These are phyloP conservation scores for Bombus superbus DNA, from an alignment of 1,140 invertebrate genomes.

Conservation along the genomic window DNA sequence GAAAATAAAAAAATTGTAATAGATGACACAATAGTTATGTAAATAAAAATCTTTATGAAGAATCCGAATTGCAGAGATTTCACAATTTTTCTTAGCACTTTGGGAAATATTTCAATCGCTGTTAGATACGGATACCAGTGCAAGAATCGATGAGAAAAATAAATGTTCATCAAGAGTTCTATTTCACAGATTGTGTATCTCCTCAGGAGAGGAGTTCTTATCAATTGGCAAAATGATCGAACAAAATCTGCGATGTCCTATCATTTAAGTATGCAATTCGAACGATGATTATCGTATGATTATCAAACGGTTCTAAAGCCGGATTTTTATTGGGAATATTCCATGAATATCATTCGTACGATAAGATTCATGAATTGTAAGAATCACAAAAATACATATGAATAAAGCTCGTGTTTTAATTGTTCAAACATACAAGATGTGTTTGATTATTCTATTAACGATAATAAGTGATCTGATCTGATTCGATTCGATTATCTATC, in stretches of 20 bases:
- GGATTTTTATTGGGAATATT: not conserved
- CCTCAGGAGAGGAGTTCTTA: not conserved
- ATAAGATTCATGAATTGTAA: not conserved
- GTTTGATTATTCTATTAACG: not conserved
- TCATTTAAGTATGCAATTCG: not conserved
- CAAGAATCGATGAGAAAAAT: not conserved
- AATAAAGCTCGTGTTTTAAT: not conserved
- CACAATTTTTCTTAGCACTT: conserved; percentile 15
- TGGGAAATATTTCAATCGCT: conserved; percentile 17
- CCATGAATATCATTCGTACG: too few species aligned
- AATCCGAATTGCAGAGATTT: not conserved
- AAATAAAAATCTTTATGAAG: not conserved
- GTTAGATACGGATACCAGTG: not conserved
- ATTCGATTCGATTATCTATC: not conserved
- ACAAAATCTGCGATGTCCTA: not conserved
- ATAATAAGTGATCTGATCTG: not conserved
- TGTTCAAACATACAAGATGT: not conserved
- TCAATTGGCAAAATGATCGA: not conserved
- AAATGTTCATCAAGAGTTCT: conserved; percentile 16
- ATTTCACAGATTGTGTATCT: conserved; percentile 1
- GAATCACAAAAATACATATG: too few species aligned
- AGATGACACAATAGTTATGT: not conserved
- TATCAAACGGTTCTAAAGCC: not conserved
- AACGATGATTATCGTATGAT: too few species aligned
- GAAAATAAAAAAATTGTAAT: not conserved